Evolutionary conservation across 2,888 invertebrate species (phyloP).

Genomic region (Hypena proboscidalis): DNA sequence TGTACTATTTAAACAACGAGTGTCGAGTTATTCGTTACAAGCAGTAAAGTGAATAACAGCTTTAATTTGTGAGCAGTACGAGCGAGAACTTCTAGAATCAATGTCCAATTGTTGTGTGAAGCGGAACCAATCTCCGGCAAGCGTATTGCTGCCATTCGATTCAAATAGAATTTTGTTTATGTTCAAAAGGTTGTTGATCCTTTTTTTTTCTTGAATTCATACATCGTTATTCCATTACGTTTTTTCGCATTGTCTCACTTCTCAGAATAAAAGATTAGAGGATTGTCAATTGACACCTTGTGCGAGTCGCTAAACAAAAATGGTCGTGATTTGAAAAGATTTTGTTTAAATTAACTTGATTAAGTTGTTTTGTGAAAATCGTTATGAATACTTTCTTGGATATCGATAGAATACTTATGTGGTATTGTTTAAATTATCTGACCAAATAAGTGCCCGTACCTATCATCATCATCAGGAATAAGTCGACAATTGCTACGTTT

Average conservation of each 20-base stretch:
- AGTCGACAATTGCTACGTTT: too few relatives aligned
- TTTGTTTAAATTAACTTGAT: slow-evolving; percentile 17
- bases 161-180: slow-evolving; percentile 56
- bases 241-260: slow-evolving; percentile 14
- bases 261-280: slow-evolving; percentile 19
- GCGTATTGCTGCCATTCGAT: slow-evolving; percentile 50
- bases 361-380: slow-evolving; percentile 8
- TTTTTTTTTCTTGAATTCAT: slow-evolving; percentile 37
- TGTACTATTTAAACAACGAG: slow-evolving; percentile 60
- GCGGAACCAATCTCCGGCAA: slow-evolving; percentile 54
- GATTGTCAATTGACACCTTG: slow-evolving; percentile 29
- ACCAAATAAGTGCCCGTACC: too few relatives aligned
- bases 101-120: slow-evolving; percentile 50
- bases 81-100: slow-evolving; percentile 37
- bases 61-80: slow-evolving; percentile 56
- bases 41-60: slow-evolving; percentile 49
- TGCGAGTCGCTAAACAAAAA: slow-evolving; percentile 15
- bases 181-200: slow-evolving; percentile 50
- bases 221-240: slow-evolving; percentile 18
- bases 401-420: too few relatives aligned
- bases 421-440: too few relatives aligned
- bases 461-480: too few relatives aligned
- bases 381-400: too few relatives aligned
- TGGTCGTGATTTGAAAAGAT: slow-evolving; percentile 16
- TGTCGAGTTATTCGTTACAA: slow-evolving; percentile 50